These are phyloP conservation scores for Procavia capensis DNA, from an alignment of 2,113 vertebrate species.

Conservation along the genomic window DNA sequence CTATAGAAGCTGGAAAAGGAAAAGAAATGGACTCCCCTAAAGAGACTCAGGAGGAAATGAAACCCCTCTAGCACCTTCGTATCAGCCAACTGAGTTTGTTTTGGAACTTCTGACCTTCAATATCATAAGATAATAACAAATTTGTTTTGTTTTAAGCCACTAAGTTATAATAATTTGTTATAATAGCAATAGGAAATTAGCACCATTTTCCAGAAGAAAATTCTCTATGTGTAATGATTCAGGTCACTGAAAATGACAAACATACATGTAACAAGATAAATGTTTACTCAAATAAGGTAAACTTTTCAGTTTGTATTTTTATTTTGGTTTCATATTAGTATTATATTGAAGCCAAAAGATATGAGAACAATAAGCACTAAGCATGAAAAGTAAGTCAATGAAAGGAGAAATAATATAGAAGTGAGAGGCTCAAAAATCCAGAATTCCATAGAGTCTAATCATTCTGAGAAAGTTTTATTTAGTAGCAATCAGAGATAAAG, in stretches of 20 bases:
- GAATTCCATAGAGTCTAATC: neutral
- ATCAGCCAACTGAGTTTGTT: neutral
- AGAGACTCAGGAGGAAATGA: neutral
- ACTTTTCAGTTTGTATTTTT: neutral
- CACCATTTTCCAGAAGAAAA: neutral
- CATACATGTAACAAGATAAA: neutral
- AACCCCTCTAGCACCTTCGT: neutral
- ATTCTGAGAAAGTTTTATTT: neutral
- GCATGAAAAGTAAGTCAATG: neutral
- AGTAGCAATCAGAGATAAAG: neutral
- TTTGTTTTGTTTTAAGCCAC: neutral
- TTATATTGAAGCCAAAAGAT: neutral
- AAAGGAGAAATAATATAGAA: neutral
- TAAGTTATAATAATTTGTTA: too few species aligned
- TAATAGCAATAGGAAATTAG: too few species aligned
- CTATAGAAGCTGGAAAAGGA: neutral
- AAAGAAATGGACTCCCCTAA: neutral
- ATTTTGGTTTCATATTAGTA: neutral
- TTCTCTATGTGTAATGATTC: neutral
- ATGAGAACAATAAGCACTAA: neutral
- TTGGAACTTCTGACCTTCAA: neutral
- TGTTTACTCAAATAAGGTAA: neutral
- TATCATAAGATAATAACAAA: neutral
- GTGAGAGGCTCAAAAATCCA: neutral
- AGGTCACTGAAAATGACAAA: neutral